These are phyloP conservation scores for Dinocampus coccinellae DNA, from an alignment of 2,888 invertebrate species.

Conservation along the genomic window DNA sequence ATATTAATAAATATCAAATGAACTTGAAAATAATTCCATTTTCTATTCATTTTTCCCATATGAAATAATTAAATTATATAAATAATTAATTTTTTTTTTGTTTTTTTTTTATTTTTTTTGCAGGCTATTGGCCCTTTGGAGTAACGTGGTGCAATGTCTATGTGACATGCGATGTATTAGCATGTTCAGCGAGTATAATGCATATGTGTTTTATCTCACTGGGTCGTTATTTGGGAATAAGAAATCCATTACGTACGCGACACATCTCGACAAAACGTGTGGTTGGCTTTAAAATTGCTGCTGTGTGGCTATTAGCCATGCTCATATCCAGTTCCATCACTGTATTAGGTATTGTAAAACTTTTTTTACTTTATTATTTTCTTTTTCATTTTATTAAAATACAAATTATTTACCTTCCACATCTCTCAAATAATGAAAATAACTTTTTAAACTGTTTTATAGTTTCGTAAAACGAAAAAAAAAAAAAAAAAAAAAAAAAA, in stretches of 20 bases:
- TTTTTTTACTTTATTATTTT: not conserved
- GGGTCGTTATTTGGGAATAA: conserved; percentile 89
- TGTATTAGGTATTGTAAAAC: conserved; percentile 76
- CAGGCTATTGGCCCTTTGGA: conserved; percentile 94
- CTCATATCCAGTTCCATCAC: conserved; percentile 89
- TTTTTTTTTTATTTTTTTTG: conserved; percentile 53
- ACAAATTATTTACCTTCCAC: not conserved
- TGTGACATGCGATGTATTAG: conserved; percentile 95
- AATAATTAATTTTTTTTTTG: conserved; percentile 3
- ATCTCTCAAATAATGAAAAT: not conserved
- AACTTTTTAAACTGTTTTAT: not conserved
- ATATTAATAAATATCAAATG: not conserved
- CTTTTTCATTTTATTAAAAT: too few species aligned
- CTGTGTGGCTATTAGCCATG: conserved; percentile 94
- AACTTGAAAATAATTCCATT: not conserved
- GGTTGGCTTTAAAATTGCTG: conserved; percentile 88
- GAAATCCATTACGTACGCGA: conserved; percentile 88
- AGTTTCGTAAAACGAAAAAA: too few species aligned
- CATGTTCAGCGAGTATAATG: conserved; percentile 95
- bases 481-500: not conserved
- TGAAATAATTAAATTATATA: not conserved
- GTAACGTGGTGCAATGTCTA: conserved; percentile 94
- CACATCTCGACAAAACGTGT: conserved; percentile 87
- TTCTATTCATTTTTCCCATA: not conserved
- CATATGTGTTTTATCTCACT: conserved; percentile 95